phyloP scores from a whole-genome alignment of 1,140 invertebrate species.

The Ceratosolen fusciceps region DNA sequence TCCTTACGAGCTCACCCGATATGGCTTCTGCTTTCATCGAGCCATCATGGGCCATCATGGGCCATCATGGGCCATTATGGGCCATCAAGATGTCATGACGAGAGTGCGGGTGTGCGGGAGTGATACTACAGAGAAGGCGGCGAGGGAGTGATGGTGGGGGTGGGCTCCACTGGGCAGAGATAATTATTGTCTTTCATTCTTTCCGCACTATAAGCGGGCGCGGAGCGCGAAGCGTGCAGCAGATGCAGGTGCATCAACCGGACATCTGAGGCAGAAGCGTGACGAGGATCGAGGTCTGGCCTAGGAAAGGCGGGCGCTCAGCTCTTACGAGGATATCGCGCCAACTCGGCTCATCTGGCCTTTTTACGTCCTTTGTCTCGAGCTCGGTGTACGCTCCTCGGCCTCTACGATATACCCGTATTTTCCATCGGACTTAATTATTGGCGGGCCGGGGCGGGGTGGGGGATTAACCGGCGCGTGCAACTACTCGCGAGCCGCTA shows the following conservation, averaged over 20 bases:
- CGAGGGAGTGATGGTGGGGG: background rate
- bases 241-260: conserved; percentile 69
- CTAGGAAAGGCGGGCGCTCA: background rate
- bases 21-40: conserved; percentile 47
- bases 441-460: too few relatives aligned
- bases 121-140: background rate
- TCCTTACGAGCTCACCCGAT: background rate
- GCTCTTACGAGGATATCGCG: background rate
- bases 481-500: background rate
- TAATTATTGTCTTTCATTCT: conserved; percentile 52
- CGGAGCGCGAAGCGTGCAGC: conserved; percentile 54
- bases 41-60: conserved; percentile 39
- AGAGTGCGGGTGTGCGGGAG: background rate
- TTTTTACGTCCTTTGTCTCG: conserved; percentile 10
- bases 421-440: conserved; percentile 42
- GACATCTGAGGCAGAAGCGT: conserved; percentile 64
- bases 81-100: background rate
- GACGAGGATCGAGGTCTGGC: conserved; percentile 50
- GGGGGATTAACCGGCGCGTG: background rate
- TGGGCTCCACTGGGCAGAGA: background rate
- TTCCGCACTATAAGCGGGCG: conserved; percentile 50
- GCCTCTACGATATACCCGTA: background rate
- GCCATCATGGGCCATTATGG: conserved; percentile 4
- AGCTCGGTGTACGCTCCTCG: background rate
- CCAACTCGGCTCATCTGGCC: background rate